phyloP scores from a whole-genome alignment of 2,888 invertebrate genomes.

The Leptodirus hochenwartii region DNA sequence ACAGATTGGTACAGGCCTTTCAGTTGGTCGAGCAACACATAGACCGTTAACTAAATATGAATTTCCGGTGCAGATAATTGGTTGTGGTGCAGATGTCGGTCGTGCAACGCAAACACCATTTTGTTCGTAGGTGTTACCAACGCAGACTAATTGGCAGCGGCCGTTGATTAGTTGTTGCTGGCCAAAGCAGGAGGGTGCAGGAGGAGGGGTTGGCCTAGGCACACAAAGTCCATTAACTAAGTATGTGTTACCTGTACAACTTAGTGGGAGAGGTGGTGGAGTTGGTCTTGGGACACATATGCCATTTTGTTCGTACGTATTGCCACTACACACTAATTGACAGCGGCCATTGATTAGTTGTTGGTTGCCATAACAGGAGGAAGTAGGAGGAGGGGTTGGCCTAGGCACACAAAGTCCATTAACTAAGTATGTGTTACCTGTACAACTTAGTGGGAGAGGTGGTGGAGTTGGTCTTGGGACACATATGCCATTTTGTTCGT shows the following conservation, averaged over 20 bases:
- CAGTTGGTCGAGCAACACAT: slow-evolving; percentile 7
- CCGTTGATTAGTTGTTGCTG: no score
- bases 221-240: slow-evolving; percentile 7
- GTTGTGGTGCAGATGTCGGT: slow-evolving; percentile 8
- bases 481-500: slow-evolving; percentile 12
- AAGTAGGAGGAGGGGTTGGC: slow-evolving; percentile 9
- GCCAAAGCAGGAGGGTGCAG: no score
- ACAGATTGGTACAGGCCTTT: slow-evolving; percentile 2
- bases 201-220: slow-evolving; percentile 1
- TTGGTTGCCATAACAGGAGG: slow-evolving; percentile 5
- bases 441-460: slow-evolving; percentile 6
- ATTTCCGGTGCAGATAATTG: slow-evolving; percentile 3
- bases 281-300: slow-evolving; percentile 9
- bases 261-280: no score
- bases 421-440: slow-evolving; percentile 8
- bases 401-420: slow-evolving; percentile 8
- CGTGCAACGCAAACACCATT: slow-evolving; percentile 9
- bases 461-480: slow-evolving; percentile 12
- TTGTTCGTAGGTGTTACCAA: slow-evolving; percentile 4
- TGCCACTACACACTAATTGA: slow-evolving; percentile 8
- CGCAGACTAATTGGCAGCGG: no score
- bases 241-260: slow-evolving; percentile 9
- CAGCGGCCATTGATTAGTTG: neutral
- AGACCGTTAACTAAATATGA: slow-evolving; percentile 6
- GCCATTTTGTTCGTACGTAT: slow-evolving; percentile 10